A percentile compares a stretch with the other conserved stretches of the same genome.
These are phyloP conservation scores for Poeciliopsis presidionis DNA, from an alignment of 2,797 vertebrate genomes.

Conservation along the genomic window DNA sequence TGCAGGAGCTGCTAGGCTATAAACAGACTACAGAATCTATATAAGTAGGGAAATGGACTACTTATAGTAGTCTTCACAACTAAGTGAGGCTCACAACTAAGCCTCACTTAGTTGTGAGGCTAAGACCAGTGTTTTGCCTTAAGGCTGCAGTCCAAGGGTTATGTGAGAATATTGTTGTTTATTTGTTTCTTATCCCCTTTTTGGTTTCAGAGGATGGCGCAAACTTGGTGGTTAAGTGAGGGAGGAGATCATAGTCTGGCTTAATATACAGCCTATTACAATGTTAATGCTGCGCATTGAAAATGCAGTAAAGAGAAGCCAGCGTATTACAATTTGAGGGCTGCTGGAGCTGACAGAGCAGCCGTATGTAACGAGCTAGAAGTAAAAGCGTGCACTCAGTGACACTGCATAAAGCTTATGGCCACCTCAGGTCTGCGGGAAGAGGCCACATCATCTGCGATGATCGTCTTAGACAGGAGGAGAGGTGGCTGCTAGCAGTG, in stretches of 20 bases:
- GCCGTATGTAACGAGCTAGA: neutral
- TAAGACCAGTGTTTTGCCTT: neutral
- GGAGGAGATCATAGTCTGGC: neutral
- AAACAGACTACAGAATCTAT: neutral
- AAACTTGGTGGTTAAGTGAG: neutral
- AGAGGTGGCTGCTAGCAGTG: too few relatives aligned
- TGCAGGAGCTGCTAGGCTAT: neutral
- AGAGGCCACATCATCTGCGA: neutral
- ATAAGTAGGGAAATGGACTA: neutral
- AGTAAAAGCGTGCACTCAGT: neutral
- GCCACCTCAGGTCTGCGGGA: neutral
- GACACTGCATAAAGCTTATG: slow-evolving; percentile 2
- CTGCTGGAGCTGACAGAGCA: neutral
- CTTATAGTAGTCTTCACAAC: too few relatives aligned
- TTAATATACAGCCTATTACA: slow-evolving; percentile 4
- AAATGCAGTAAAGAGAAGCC: neutral
- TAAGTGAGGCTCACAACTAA: too few relatives aligned
- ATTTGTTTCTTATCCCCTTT: neutral
- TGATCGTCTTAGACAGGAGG: neutral
- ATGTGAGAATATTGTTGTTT: neutral
- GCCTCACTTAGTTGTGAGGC: neutral
- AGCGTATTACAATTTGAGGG: neutral
- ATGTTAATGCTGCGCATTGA: neutral
- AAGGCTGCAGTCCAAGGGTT: neutral
- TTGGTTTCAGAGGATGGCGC: neutral